Base-by-base conservation (phyloP, 2,888 invertebrate genomes). In the Tethea ocularis region DNA sequence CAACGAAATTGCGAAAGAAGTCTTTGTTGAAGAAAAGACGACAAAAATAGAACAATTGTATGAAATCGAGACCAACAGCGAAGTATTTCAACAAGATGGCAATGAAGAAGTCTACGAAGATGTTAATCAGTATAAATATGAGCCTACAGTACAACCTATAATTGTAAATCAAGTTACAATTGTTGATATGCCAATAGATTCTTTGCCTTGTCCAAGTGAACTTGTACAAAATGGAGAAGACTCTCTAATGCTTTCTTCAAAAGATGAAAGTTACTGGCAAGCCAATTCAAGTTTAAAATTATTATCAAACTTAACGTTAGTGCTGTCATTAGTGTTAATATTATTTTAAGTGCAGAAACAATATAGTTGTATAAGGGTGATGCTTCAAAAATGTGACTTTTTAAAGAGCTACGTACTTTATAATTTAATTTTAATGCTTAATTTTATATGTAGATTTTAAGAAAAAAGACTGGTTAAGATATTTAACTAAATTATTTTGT, bases 201-300 rank as follows among this genome's bases (percentile, higher is more conserved):
- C 79, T 7, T 67, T 93, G 52, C 86, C 84, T 15, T 93, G 92
- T 62, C 82, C 84, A 3, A 81, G 79, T 51, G 82, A 87, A 60
- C 55, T 84, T 13, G 67, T 77, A 0, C 86, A 83, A 59, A 90
- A 88, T 53, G 84, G 87, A 2, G 89, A 91, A 77, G 92, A 90
- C 60, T 90, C 92, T 0, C 64, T 91, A 22, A 92, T 93, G 91
- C 77, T 92, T 0, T 91, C 90, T 2, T 89, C 92, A 2, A 89
- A 91, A 75, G 89, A 89, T 13, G 87, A 91, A 72, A 87, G 73
- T 57, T 91, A 82, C 61, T 90, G 91, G 91, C 80, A 80, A 61
- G 65, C 83, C 1, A 88, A 78, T 70, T 82, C 79, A 13, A 81
- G 86, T 69, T 66, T 67, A 54, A 80, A 67, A 57, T 63, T 74